A percentile compares a stretch with the other conserved stretches of the same genome.
phyloP scores from a whole-genome alignment of 2,113 vertebrate species.

The Podilymbus podiceps region DNA sequence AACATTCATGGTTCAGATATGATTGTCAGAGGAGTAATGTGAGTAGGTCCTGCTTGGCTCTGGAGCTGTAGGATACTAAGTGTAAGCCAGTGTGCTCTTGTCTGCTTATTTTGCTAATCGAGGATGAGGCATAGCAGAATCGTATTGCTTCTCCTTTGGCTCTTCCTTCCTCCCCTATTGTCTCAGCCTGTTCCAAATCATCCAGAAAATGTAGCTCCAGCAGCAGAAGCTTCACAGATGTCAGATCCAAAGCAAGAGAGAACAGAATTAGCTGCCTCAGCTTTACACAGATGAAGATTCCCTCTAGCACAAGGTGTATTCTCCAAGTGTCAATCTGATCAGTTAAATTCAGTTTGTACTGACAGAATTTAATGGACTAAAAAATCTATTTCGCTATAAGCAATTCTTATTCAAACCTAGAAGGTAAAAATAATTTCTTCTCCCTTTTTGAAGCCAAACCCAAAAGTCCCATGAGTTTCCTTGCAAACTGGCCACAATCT shows the following conservation, averaged over 20 bases:
- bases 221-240: background rate
- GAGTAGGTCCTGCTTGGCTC: background rate
- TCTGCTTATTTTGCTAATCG: background rate
- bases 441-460: background rate
- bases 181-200: background rate
- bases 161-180: background rate
- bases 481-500: background rate
- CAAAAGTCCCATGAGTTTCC: background rate
- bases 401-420: background rate
- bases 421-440: background rate
- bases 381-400: conserved; percentile 36
- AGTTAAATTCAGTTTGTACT: conserved; percentile 14
- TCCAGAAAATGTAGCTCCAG: background rate
- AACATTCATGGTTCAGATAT: background rate
- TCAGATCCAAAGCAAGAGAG: background rate
- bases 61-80: background rate
- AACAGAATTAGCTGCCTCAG: background rate
- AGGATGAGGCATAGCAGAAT: background rate
- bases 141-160: background rate
- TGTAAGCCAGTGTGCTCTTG: background rate
- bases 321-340: conserved; percentile 31
- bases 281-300: background rate
- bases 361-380: conserved; percentile 32
- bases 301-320: background rate
- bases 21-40: background rate